A percentile compares a stretch with the other conserved stretches of the same genome.
Conservation (phyloP, 2,888 invertebrate genomes). For the Philonicus albiceps region DNA sequence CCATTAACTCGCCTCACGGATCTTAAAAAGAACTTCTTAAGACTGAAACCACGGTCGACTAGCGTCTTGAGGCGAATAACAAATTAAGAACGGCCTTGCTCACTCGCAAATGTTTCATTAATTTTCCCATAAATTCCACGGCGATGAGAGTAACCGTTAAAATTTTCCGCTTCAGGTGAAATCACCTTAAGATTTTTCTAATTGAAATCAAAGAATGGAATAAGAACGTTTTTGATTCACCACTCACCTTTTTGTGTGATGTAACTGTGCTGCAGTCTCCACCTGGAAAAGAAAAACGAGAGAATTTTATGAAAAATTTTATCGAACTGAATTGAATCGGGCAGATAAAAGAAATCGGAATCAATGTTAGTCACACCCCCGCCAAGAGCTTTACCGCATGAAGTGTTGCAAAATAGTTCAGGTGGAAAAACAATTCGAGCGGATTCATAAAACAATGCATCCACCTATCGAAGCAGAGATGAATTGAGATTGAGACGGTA, state of each 20-base stretch:
- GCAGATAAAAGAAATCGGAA: constrained; percentile 3
- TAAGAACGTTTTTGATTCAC: background rate
- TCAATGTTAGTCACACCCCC: background rate
- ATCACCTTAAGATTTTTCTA: background rate
- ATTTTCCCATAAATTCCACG: constrained; percentile 16
- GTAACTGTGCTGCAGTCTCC: constrained; percentile 46
- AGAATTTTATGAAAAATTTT: background rate
- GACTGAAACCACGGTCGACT: background rate
- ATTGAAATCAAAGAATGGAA: background rate
- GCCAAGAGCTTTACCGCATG: background rate
- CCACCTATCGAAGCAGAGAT: background rate
- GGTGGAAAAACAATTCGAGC: background rate
- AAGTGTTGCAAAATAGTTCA: background rate
- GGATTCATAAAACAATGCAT: background rate
- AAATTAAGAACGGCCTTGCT: background rate
- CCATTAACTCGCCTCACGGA: background rate
- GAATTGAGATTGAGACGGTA: background rate
- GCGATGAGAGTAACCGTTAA: background rate
- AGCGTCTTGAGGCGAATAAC: background rate
- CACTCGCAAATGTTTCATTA: background rate
- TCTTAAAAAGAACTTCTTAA: background rate
- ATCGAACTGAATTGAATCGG: background rate
- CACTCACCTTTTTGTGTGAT: constrained; percentile 51
- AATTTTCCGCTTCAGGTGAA: constrained; percentile 30
- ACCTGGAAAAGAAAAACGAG: constrained; percentile 44